Conservation (phyloP, 2,888 invertebrate genomes). For the Lycocerus yunnanus region DNA sequence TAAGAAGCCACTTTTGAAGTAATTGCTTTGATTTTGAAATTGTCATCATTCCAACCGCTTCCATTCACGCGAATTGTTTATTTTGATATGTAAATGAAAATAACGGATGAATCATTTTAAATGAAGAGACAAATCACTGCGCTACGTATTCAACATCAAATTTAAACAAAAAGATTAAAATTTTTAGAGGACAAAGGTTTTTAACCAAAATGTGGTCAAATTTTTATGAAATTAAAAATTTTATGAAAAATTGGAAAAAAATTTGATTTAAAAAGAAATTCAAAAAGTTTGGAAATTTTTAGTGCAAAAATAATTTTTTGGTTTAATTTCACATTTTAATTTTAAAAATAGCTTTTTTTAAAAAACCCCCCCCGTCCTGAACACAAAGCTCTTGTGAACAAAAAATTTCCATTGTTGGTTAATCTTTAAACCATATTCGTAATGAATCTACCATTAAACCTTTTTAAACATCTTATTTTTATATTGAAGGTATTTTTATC, state of each 20-base stretch:
- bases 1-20: neutral
- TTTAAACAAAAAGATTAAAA: no score
- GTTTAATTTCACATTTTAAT: no score
- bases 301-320: no score
- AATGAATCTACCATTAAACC: neutral
- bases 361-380: neutral
- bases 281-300: no score
- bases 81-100: slow-evolving; percentile 18
- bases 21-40: neutral
- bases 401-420: neutral
- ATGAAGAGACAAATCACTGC: slow-evolving; percentile 5
- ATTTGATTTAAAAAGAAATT: no score
- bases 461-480: neutral
- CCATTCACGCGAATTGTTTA: neutral
- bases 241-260: no score
- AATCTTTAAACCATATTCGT: neutral
- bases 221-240: no score
- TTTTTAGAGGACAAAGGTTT: no score
- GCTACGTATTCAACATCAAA: slow-evolving; percentile 4
- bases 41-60: neutral
- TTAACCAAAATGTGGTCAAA: no score
- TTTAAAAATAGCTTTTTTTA: no score
- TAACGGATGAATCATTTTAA: slow-evolving; percentile 23
- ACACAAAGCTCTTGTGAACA: neutral
- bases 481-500: neutral